These are phyloP conservation scores for Bradypus variegatus DNA, from an alignment of 2,797 vertebrate genomes.

Conservation along the genomic window DNA sequence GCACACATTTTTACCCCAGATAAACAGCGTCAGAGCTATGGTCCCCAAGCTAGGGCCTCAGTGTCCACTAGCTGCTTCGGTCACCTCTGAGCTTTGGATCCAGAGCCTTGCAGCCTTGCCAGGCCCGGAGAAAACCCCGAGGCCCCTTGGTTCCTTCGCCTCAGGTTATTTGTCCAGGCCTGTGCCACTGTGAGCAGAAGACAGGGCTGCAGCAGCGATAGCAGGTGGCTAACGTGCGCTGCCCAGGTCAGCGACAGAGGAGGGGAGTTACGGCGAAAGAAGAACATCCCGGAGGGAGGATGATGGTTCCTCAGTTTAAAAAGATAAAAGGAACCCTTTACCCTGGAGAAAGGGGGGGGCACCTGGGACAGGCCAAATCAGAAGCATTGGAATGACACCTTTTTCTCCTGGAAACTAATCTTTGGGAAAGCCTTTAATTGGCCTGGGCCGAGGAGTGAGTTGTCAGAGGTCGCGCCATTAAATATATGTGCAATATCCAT, in stretches of 20 bases:
- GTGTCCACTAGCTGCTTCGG: not conserved
- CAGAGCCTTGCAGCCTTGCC: too few species aligned
- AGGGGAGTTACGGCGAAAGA: not conserved
- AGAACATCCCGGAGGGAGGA: not conserved
- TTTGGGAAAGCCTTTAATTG: not conserved
- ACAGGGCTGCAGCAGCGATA: not conserved
- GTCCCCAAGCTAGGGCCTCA: not conserved
- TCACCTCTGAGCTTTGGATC: not conserved
- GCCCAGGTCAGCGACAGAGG: not conserved
- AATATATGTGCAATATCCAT: not conserved
- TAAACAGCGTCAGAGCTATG: fast-evolving
- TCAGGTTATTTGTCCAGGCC: not conserved
- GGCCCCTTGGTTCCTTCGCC: too few species aligned
- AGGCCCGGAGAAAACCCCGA: not conserved
- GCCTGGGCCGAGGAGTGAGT: not conserved
- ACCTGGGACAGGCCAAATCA: not conserved
- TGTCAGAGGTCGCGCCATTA: not conserved
- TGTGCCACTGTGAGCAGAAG: not conserved
- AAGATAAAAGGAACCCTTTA: not conserved
- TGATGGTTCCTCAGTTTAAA: not conserved
- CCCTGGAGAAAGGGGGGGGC: not conserved
- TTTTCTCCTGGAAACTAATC: not conserved
- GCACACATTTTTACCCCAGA: not conserved
- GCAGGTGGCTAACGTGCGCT: not conserved
- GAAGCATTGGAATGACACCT: not conserved